A percentile compares a stretch with the other conserved stretches of the same genome.
Conservation (phyloP, 2,797 vertebrate genomes). For the Pseudomugil tenellus region DNA sequence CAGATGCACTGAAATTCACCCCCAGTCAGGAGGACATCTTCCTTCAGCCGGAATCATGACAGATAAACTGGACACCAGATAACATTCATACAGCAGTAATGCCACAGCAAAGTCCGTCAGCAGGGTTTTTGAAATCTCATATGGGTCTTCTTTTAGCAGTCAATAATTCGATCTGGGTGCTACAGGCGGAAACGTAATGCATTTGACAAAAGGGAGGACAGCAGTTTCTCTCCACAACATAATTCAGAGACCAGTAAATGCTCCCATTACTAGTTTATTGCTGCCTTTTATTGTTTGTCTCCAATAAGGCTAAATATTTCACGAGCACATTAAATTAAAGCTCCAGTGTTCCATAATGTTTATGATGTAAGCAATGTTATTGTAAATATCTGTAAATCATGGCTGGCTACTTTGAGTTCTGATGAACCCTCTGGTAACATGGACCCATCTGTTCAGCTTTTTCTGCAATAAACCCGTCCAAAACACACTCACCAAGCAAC, state of each 20-base stretch:
- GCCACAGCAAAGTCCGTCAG: conserved; percentile 19
- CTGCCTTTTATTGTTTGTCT: neutral
- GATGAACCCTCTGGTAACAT: conserved; percentile 53
- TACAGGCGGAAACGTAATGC: conserved; percentile 33
- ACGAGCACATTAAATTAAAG: conserved; percentile 7
- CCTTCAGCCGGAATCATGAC: conserved; percentile 17
- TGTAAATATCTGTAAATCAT: conserved; percentile 38
- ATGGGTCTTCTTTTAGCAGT: conserved; percentile 43
- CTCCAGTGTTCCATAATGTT: neutral
- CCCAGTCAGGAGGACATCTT: conserved; percentile 13
- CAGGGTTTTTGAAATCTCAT: conserved; percentile 36
- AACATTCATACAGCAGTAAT: conserved; percentile 58
- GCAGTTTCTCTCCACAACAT: conserved; percentile 3
- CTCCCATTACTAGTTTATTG: neutral
- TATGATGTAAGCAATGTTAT: conserved; percentile 49
- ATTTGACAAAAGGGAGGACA: conserved; percentile 36
- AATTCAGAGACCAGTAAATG: neutral
- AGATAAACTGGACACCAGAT: conserved; percentile 42
- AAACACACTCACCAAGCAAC: conserved; percentile 29
- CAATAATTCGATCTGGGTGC: conserved; percentile 57
- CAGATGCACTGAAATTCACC: conserved; percentile 17
- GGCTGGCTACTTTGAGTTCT: conserved; percentile 39
- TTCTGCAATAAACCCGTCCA: conserved; percentile 26
- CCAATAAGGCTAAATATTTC: neutral
- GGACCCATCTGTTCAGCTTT: conserved; percentile 74